phyloP scores from a whole-genome alignment of 2,113 vertebrate genomes.

The Gymnarchus niloticus region DNA sequence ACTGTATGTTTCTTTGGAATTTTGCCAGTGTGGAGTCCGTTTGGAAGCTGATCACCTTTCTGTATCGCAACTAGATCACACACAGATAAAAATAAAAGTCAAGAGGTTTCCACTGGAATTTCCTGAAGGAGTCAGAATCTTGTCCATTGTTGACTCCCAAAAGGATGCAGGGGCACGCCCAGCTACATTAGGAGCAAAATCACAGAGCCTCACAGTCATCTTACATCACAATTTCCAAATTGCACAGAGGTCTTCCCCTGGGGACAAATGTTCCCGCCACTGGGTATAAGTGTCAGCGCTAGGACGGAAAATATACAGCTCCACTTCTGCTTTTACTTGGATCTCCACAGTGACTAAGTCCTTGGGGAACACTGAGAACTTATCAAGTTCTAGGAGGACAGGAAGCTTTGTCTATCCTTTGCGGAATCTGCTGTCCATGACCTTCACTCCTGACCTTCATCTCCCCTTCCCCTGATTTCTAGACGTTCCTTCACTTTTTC shows the following conservation, averaged over 20 bases:
- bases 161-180: background rate
- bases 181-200: background rate
- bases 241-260: background rate
- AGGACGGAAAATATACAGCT: slow-evolving; percentile 24
- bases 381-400: slow-evolving; percentile 8
- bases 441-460: background rate
- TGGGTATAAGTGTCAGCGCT: background rate
- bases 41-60: background rate
- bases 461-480: background rate
- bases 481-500: background rate
- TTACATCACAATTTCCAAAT: background rate
- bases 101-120: background rate
- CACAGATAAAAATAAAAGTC: background rate
- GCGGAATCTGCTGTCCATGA: background rate
- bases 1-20: background rate
- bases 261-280: slow-evolving; percentile 14
- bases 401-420: too few relatives aligned
- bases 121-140: background rate
- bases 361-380: slow-evolving; percentile 33
- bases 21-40: background rate
- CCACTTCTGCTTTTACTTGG: slow-evolving; percentile 30
- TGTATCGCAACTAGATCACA: background rate
- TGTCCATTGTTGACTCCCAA: background rate
- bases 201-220: background rate
- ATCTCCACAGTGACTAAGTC: slow-evolving; percentile 15